Evolutionary conservation across 2,113 vertebrate species (phyloP), one percentile per base, ranked within the genome.

Genomic region (Pungitius pungitius): DNA sequence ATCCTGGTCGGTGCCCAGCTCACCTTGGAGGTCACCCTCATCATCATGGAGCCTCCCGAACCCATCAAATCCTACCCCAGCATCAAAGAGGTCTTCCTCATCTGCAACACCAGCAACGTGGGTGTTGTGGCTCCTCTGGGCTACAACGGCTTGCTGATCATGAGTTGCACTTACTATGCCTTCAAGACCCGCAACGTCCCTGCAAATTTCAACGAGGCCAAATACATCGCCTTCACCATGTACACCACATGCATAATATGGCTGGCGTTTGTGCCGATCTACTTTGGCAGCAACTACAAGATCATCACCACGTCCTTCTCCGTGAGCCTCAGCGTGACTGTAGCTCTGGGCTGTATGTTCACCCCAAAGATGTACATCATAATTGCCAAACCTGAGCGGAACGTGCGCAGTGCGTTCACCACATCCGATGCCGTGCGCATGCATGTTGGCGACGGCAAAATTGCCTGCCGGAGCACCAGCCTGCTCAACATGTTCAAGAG

Each of bases 331-430:
- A 99, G 98, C 0, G 96, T 99, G 68, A 99, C 98, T 1, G 98
- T 99, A 58, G 98, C 98, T 0, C 87, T 99, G 93, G 96, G 98
- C 75, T 99, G 98, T 85, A 99, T 99, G 98, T 99, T 99, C 93
- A 97, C 96, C 0, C 98, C 98, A 49, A 99, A 99, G 92, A 98
- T 99, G 94, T 99, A 99, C 92, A 98, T 99, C 90, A 99, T 99
- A 78, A 95, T 99, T 12, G 97, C 97, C 83, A 99, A 99, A 73
- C 98, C 98, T 0, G 98, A 99, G 89, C 92, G 98, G 45, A 99
- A 99, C 0, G 98, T 99, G 79, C 97, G 98, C 87, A 99, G 98
- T 81, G 98, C 98, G 56, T 99, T 99, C 92, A 99, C 97, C 91
- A 99, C 98, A 30, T 99, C 98, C 0, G 97, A 99, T 0, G 97